These are phyloP conservation scores for Otocyon megalotis DNA, from an alignment of 2,113 vertebrate genomes.

Conservation along the genomic window DNA sequence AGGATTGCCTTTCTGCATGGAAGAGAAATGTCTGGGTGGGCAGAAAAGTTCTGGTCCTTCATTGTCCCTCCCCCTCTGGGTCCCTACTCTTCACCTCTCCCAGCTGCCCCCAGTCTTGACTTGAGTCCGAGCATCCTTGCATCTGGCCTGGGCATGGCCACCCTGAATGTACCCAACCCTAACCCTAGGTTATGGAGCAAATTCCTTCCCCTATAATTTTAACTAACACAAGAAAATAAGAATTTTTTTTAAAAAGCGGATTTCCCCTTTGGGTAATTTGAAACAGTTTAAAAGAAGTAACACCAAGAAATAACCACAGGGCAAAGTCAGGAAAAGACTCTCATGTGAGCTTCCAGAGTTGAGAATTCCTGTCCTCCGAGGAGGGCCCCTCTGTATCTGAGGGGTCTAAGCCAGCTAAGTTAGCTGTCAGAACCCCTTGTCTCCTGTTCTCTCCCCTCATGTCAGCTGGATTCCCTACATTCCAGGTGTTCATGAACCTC, in stretches of 20 bases:
- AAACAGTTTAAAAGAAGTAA: background rate
- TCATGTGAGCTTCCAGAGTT: background rate
- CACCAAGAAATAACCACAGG: slow-evolving; percentile 1
- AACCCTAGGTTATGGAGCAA: background rate
- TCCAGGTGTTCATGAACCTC: background rate
- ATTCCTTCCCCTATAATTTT: background rate
- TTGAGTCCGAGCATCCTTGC: background rate
- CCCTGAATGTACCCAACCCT: background rate
- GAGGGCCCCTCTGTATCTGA: background rate
- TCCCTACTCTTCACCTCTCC: background rate
- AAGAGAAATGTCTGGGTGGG: background rate
- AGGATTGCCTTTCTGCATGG: background rate
- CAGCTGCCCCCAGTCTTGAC: background rate
- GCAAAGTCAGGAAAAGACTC: background rate
- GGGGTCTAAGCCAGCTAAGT: background rate
- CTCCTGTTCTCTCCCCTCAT: background rate
- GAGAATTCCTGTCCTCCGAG: background rate
- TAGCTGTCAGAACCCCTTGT: background rate
- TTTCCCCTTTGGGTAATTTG: slow-evolving; percentile 14
- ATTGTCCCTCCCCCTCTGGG: background rate
- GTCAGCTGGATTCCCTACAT: background rate
- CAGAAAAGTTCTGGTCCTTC: background rate
- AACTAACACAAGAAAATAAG: background rate
- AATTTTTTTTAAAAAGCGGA: background rate
- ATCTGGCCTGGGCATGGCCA: background rate